Percentiles rank a stretch among this genome's conserved stretches.
Evolutionary conservation across 2,113 vertebrate genomes (phyloP).

Genomic region (Tenebrosternarchus preto): DNA sequence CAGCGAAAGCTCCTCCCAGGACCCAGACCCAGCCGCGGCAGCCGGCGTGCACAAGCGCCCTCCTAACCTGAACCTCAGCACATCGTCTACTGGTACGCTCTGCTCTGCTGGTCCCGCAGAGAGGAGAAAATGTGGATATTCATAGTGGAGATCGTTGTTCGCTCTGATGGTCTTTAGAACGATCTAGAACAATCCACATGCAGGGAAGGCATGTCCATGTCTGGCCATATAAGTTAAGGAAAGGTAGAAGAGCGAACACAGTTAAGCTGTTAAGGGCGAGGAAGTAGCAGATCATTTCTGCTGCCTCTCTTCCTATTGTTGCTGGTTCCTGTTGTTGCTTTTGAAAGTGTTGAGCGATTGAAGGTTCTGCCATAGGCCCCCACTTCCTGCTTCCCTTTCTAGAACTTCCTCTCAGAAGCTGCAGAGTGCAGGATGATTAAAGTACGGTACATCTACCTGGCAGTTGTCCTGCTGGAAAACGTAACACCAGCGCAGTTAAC

Average conservation of each 20-base stretch:
- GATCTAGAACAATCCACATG: too few species aligned
- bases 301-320: constrained; percentile 59
- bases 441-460: not conserved
- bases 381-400: constrained; percentile 21
- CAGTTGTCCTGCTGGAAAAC: not conserved
- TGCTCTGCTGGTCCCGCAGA: too few species aligned
- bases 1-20: constrained; percentile 60
- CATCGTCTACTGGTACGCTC: constrained; percentile 53
- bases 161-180: not conserved
- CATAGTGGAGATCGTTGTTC: not conserved
- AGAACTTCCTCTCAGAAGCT: constrained; percentile 24
- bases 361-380: constrained; percentile 11
- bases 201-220: not conserved
- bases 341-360: constrained; percentile 42
- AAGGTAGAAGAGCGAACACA: not conserved
- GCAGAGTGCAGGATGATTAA: not conserved
- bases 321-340: constrained; percentile 68
- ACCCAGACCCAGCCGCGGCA: constrained; percentile 22
- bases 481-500: too few species aligned
- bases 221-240: not conserved
- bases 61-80: constrained; percentile 42
- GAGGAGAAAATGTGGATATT: not conserved
- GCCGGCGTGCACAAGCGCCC: constrained; percentile 8
- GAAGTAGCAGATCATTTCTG: not conserved
- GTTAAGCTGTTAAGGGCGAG: not conserved